These are phyloP conservation scores for Hippocampus comes DNA, from an alignment of 2,113 vertebrate genomes.

Conservation along the genomic window DNA sequence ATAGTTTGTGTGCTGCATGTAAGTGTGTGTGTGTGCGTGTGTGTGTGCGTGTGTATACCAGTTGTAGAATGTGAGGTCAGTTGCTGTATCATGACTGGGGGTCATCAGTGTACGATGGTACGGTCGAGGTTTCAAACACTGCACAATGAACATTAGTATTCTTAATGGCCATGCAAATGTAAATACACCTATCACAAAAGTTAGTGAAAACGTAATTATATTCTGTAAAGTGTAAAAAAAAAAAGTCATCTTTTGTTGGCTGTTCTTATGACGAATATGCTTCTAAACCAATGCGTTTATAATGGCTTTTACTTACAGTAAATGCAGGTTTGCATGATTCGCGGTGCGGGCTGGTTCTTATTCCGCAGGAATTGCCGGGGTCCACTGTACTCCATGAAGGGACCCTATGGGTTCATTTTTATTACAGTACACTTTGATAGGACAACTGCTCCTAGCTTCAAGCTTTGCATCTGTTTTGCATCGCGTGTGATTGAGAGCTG, in stretches of 20 bases:
- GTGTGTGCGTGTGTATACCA: neutral
- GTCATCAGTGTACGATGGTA: neutral
- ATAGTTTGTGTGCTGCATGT: constrained; percentile 29
- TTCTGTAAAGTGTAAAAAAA: neutral
- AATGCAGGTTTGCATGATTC: neutral
- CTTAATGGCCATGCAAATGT: too few relatives aligned
- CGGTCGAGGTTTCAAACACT: neutral
- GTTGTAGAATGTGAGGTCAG: neutral
- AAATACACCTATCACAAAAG: too few relatives aligned
- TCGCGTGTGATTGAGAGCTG: constrained; percentile 50
- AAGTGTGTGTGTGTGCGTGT: neutral
- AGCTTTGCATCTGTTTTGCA: constrained; percentile 50
- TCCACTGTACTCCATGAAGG: constrained; percentile 1
- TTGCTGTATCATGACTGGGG: neutral
- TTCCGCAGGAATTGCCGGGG: too few relatives aligned
- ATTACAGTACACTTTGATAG: constrained; percentile 30
- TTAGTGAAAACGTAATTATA: neutral
- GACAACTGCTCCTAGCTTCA: constrained; percentile 9
- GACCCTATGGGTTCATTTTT: neutral
- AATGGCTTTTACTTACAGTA: neutral
- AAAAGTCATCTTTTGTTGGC: neutral
- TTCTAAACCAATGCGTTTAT: too few relatives aligned
- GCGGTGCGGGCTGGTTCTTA: too few relatives aligned
- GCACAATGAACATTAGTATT: neutral
- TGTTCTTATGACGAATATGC: neutral